Base-by-base conservation (phyloP, 2,113 vertebrate genomes). In the Pipra filicauda region DNA sequence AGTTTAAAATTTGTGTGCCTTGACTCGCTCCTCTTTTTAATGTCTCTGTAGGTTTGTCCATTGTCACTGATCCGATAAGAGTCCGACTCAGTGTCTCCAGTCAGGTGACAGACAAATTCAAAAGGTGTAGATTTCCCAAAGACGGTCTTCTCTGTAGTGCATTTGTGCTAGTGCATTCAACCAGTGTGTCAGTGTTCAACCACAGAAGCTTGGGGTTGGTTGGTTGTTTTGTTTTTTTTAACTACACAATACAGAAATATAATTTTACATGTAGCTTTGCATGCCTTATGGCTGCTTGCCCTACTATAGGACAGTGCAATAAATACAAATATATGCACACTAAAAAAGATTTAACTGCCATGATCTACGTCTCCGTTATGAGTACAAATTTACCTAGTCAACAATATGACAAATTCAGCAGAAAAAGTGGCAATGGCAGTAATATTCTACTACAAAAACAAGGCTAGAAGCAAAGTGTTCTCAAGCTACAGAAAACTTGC, bases 261-360 rank as follows among this genome's bases (percentile, higher is more conserved):
- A 93, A 76, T 94, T 96, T 91, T 83, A 95, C 93, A 95, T 71
- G 85, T 88, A 97, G 82, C 95, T 93, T 52, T 48, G 91, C 95
- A 94, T 95, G 96, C 93, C 94, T 85, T 73, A 69, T 67, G 94
- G 96, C 96, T 80, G 90, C 95, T 96, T 93, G 94, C 92, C 93
- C 96, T 96, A 95, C 93, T 96, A 41, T 93, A 97, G 91, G 96
- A 96, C 96, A 98, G 96, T 97, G 97, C 96, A 96, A 96, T 97
- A 96, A 96, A 97, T 95, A 96, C 97, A 97, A 94, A 97, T 82
- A 95, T 91, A 95, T 97, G 95, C 97, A 96, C 88, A 73, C 93
- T 92, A 97, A 91, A 97, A 97, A 97, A 94, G 93, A 73, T 92
- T 85, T 62, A 92, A 94, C 96, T 96, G 96, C 93, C 78, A 41